Conservation (phyloP, 2,113 vertebrate species). For the Plecturocebus donacophilus region DNA sequence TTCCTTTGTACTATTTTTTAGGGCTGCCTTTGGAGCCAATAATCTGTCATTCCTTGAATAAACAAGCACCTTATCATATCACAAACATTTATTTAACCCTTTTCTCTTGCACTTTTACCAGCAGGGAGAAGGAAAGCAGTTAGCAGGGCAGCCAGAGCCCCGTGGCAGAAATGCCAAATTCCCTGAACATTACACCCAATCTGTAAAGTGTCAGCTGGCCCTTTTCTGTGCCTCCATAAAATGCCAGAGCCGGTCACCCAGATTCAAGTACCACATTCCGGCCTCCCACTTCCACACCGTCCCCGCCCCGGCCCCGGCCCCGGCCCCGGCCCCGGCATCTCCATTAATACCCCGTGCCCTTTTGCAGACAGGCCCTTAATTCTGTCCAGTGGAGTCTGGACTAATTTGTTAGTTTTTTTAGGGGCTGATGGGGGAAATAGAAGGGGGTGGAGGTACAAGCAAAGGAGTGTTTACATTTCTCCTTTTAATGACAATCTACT, state of each 20-base stretch:
- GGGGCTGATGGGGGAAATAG: slow-evolving; percentile 60
- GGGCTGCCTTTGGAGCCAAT: slow-evolving; percentile 89
- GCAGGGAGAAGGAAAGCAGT: slow-evolving; percentile 87
- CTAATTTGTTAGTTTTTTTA: slow-evolving; percentile 80
- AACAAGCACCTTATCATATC: slow-evolving; percentile 98
- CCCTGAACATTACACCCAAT: slow-evolving; percentile 87
- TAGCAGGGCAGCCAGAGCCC: slow-evolving; percentile 83
- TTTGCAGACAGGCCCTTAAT: slow-evolving; percentile 77
- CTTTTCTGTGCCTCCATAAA: slow-evolving; percentile 78
- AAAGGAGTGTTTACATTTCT: slow-evolving; percentile 84
- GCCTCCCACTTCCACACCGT: slow-evolving; percentile 41
- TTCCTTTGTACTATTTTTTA: slow-evolving; percentile 89
- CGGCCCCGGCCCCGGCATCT: neutral
- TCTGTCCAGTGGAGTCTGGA: slow-evolving; percentile 82
- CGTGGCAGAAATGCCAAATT: slow-evolving; percentile 88
- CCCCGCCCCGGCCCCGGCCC: slow-evolving; percentile 54
- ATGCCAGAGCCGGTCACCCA: slow-evolving; percentile 79
- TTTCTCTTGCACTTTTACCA: slow-evolving; percentile 91
- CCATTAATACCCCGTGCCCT: slow-evolving; percentile 79
- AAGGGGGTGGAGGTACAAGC: slow-evolving; percentile 5
- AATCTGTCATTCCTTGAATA: slow-evolving; percentile 91
- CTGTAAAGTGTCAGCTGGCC: slow-evolving; percentile 86
- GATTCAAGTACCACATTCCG: slow-evolving; percentile 74
- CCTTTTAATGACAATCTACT: slow-evolving; percentile 82
- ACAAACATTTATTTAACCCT: slow-evolving; percentile 99